phyloP scores from a whole-genome alignment of 2,797 vertebrate genomes.

The Darevskia nairensis region DNA sequence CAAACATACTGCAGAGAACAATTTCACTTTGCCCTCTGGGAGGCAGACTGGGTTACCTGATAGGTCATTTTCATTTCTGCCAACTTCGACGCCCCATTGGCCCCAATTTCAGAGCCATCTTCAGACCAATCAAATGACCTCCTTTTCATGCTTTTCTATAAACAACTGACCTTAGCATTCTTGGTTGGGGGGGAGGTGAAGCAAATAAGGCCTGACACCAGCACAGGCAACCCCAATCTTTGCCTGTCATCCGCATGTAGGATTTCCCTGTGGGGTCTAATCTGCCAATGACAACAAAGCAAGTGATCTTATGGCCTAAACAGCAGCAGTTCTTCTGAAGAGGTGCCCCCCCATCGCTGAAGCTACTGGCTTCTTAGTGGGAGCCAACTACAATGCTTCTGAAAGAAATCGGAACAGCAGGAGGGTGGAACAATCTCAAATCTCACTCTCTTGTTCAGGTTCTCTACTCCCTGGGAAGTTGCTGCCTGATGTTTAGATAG shows the following conservation, averaged over 20 bases:
- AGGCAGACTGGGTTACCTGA: constrained; percentile 6
- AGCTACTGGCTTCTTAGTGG: constrained; percentile 51
- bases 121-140: neutral
- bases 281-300: neutral
- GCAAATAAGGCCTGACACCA: neutral
- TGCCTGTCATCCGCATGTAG: neutral
- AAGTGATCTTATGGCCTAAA: constrained; percentile 38
- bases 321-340: constrained; percentile 37
- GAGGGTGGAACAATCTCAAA: constrained; percentile 38
- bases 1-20: constrained; percentile 36
- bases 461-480: constrained; percentile 44
- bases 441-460: constrained; percentile 43
- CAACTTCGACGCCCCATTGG: constrained; percentile 3
- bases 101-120: neutral
- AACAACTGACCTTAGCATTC: constrained; percentile 7
- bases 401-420: constrained; percentile 54
- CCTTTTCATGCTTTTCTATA: neutral
- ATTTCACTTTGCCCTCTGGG: neutral
- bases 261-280: constrained; percentile 27
- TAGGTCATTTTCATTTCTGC: neutral
- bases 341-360: constrained; percentile 13
- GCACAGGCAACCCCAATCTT: constrained; percentile 1
- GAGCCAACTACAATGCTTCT: constrained; percentile 57
- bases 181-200: neutral
- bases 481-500: constrained; percentile 46